Evolutionary conservation across 1,140 invertebrate genomes (phyloP).

Genomic region (Ips nitidus): DNA sequence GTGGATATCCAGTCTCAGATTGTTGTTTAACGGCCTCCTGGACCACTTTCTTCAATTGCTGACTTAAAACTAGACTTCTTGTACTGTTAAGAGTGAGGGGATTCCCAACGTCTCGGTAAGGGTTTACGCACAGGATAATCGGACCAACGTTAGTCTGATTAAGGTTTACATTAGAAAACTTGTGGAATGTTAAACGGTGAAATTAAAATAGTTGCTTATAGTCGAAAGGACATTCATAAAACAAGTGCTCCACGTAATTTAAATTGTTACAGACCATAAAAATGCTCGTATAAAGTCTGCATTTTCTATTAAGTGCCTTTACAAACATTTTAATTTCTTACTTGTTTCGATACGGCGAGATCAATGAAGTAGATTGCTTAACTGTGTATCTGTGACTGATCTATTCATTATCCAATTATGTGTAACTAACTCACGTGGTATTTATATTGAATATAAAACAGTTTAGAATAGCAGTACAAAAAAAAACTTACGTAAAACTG

Average conservation of each 20-base stretch:
- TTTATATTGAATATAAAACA: too few relatives aligned
- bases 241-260: background rate
- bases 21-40: slow-evolving; percentile 91
- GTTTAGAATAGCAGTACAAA: too few relatives aligned
- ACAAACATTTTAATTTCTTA: too few relatives aligned
- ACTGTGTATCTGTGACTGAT: too few relatives aligned
- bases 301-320: too few relatives aligned
- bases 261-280: background rate
- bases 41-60: slow-evolving; percentile 82
- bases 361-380: too few relatives aligned
- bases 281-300: too few relatives aligned
- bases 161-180: slow-evolving; percentile 45
- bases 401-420: too few relatives aligned
- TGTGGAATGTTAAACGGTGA: background rate
- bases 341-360: too few relatives aligned
- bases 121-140: slow-evolving; percentile 85
- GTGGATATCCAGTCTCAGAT: slow-evolving; percentile 90
- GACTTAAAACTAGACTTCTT: slow-evolving; percentile 63
- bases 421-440: too few relatives aligned
- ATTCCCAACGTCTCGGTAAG: slow-evolving; percentile 84
- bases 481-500: slow-evolving; percentile 81
- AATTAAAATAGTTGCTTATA: too few relatives aligned
- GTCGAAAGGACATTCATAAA: too few relatives aligned
- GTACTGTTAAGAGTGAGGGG: slow-evolving; percentile 85
- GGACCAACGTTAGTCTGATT: slow-evolving; percentile 88